Evolutionary conservation across 2,888 invertebrate species (phyloP).

Genomic region (Lochmaea capreae): DNA sequence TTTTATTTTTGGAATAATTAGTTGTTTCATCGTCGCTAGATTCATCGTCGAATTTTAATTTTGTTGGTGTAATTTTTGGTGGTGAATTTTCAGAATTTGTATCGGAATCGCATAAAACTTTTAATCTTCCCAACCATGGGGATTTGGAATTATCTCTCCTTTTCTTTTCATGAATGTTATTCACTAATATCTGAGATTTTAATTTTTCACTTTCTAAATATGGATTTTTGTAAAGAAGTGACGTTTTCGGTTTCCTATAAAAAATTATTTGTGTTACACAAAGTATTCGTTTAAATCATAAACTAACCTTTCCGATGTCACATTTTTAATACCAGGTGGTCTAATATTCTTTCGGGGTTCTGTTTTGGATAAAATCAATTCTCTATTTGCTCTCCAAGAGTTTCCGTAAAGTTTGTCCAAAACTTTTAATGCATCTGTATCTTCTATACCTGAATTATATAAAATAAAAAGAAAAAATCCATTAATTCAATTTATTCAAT

Average conservation of each 20-base stretch:
- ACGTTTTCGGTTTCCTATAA: slow-evolving; percentile 49
- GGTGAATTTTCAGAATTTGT: slow-evolving; percentile 39
- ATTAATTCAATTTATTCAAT: no score
- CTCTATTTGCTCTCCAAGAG: slow-evolving; percentile 59
- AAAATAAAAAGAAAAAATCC: slow-evolving; percentile 1
- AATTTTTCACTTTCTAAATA: slow-evolving; percentile 44
- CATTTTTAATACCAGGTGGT: slow-evolving; percentile 22
- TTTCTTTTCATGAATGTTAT: slow-evolving; percentile 49
- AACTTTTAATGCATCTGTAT: slow-evolving; percentile 46
- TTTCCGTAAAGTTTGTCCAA: slow-evolving; percentile 61
- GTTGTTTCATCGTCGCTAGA: slow-evolving; percentile 35
- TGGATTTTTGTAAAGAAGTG: slow-evolving; percentile 50
- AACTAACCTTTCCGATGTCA: slow-evolving; percentile 39
- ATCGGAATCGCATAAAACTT: slow-evolving; percentile 58
- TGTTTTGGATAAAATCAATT: slow-evolving; percentile 55
- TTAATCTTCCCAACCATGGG: slow-evolving; percentile 51
- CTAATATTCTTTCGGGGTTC: slow-evolving; percentile 47
- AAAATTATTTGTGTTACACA: not conserved
- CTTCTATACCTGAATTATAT: not conserved
- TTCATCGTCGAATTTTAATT: slow-evolving; percentile 46
- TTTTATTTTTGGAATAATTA: slow-evolving; percentile 34
- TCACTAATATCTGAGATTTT: slow-evolving; percentile 46
- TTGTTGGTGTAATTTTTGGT: slow-evolving; percentile 29
- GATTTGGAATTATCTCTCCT: slow-evolving; percentile 49
- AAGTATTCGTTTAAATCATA: not conserved